phyloP scores from a whole-genome alignment of 2,888 invertebrate species.

The Adineta ricciae region DNA sequence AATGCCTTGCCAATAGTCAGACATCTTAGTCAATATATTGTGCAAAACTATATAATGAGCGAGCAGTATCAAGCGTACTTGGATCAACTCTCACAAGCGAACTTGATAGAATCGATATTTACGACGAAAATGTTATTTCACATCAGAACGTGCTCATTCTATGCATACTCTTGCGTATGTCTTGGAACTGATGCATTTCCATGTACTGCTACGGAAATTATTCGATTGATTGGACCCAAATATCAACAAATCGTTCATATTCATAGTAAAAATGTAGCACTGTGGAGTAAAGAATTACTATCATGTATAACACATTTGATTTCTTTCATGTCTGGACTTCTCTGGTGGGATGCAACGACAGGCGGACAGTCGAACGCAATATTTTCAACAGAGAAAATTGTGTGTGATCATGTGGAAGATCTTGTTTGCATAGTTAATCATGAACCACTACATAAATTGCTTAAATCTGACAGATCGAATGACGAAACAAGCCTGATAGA shows the following conservation, averaged over 20 bases:
- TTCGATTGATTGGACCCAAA: neutral
- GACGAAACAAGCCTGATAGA: neutral
- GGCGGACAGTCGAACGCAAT: fast-evolving
- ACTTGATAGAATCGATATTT: neutral
- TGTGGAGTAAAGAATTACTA: neutral
- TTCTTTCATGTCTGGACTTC: neutral
- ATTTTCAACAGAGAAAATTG: neutral
- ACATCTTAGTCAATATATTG: neutral
- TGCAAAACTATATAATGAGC: neutral
- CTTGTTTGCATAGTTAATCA: neutral
- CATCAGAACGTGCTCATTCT: neutral
- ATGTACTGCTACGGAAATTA: neutral
- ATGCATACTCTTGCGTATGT: fast-evolving
- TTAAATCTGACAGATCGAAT: neutral
- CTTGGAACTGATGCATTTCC: neutral
- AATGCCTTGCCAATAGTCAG: neutral
- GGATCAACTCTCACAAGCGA: neutral
- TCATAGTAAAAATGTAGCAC: neutral
- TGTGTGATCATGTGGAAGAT: neutral
- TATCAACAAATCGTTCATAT: neutral
- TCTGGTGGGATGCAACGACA: neutral
- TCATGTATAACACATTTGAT: neutral
- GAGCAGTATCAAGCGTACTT: neutral
- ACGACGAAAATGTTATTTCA: neutral
- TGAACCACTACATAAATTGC: neutral